Percentiles rank a stretch among this genome's conserved stretches.
phyloP scores from a whole-genome alignment of 2,888 invertebrate species.

The Luffia ferchaultella region DNA sequence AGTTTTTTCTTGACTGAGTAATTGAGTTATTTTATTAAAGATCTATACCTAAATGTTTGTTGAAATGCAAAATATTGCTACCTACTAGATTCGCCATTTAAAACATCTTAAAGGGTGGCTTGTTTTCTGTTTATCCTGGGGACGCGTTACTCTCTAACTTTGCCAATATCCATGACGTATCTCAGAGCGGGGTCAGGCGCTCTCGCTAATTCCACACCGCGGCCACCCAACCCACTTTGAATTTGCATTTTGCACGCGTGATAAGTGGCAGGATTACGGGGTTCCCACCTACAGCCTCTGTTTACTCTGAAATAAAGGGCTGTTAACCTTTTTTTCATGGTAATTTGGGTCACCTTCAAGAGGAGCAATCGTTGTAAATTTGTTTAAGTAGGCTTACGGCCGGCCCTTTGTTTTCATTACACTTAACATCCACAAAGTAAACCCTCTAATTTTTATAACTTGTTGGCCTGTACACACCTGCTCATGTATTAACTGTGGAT shows the following conservation, averaged over 20 bases:
- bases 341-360: slow-evolving; percentile 63
- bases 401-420: slow-evolving; percentile 47
- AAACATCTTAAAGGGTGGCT: neutral
- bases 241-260: slow-evolving; percentile 68
- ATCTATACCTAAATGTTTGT: too few species aligned
- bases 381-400: slow-evolving; percentile 57
- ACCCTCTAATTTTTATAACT: slow-evolving; percentile 8
- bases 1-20: too few species aligned
- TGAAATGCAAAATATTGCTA: too few species aligned
- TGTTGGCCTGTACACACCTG: slow-evolving; percentile 2
- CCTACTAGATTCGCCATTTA: too few species aligned
- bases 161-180: slow-evolving; percentile 54
- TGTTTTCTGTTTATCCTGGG: slow-evolving; percentile 40
- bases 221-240: slow-evolving; percentile 27
- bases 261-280: slow-evolving; percentile 64
- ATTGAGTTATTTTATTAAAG: too few species aligned
- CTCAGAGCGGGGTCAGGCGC: slow-evolving; percentile 27
- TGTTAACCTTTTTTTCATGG: slow-evolving; percentile 62
- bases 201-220: slow-evolving; percentile 55
- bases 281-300: slow-evolving; percentile 59
- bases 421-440: slow-evolving; percentile 16
- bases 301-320: slow-evolving; percentile 64
- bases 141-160: slow-evolving; percentile 47
- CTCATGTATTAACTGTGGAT: slow-evolving; percentile 1
- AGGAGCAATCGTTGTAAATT: slow-evolving; percentile 53